phyloP scores from a whole-genome alignment of 2,113 vertebrate genomes.

The Riparia riparia region DNA sequence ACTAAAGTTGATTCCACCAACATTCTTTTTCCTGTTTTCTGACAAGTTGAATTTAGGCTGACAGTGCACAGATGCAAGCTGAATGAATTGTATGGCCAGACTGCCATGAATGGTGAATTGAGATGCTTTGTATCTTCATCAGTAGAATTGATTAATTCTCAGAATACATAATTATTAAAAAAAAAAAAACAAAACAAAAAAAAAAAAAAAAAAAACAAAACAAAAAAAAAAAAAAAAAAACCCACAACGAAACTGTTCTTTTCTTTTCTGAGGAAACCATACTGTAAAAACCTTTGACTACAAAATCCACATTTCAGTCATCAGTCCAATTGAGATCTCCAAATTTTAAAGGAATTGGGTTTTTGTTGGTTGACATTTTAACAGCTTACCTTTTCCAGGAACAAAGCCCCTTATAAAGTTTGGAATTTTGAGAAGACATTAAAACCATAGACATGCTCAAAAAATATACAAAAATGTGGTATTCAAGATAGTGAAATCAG shows the following conservation, averaged over 20 bases:
- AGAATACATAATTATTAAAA: neutral
- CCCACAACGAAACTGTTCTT: neutral
- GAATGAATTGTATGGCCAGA: neutral
- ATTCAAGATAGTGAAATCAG: neutral
- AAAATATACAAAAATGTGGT: neutral
- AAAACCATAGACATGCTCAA: neutral
- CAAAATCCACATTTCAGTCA: neutral
- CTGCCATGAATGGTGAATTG: neutral
- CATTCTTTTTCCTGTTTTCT: neutral
- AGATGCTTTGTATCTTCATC: neutral
- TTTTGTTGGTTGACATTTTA: neutral
- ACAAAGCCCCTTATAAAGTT: neutral
- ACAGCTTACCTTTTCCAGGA: neutral
- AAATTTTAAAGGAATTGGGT: neutral
- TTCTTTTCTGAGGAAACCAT: neutral
- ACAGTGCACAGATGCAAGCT: neutral
- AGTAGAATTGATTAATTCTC: neutral
- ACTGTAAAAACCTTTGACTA: neutral
- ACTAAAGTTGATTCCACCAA: neutral
- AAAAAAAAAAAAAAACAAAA: neutral
- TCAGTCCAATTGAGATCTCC: neutral
- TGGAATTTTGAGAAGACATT: neutral
- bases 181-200: neutral
- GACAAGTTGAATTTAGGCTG: neutral
- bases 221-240: neutral